Conservation (phyloP, 2,797 vertebrate species). For the Spinus olivaceus region DNA sequence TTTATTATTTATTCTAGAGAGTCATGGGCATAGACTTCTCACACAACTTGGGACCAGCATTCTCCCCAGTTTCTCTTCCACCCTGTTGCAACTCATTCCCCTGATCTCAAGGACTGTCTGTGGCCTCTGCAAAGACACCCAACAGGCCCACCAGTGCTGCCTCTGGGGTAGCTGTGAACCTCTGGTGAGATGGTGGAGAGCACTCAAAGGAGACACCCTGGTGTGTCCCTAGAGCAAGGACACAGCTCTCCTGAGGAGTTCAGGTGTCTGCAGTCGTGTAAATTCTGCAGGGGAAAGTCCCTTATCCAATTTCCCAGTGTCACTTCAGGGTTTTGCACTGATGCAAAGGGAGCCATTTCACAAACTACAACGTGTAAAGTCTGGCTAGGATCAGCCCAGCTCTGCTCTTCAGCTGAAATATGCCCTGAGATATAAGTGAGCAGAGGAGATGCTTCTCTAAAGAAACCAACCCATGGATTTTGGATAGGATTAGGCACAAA, state of each 20-base stretch:
- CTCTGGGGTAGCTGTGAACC: neutral
- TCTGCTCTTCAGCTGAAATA: conserved; percentile 19
- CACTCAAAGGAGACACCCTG: neutral
- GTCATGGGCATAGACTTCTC: neutral
- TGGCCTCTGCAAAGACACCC: neutral
- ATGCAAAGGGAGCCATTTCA: conserved; percentile 28
- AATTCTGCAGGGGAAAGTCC: neutral
- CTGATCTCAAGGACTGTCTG: neutral
- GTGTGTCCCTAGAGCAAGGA: neutral
- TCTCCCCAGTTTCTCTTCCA: neutral
- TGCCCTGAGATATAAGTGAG: neutral
- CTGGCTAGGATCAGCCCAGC: neutral
- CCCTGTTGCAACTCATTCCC: neutral
- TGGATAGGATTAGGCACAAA: conserved; percentile 20
- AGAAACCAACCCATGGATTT: conserved; percentile 11
- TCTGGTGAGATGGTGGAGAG: neutral
- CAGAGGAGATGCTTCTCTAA: neutral
- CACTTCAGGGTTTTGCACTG: conserved; percentile 21
- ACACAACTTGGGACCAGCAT: accelerated
- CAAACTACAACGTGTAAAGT: neutral
- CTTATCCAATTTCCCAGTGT: neutral
- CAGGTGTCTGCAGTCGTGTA: neutral
- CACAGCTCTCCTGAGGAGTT: neutral
- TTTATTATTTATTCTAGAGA: neutral
- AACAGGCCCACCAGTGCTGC: neutral